Conservation (phyloP, 2,797 vertebrate species). For the Scleropages formosus region DNA sequence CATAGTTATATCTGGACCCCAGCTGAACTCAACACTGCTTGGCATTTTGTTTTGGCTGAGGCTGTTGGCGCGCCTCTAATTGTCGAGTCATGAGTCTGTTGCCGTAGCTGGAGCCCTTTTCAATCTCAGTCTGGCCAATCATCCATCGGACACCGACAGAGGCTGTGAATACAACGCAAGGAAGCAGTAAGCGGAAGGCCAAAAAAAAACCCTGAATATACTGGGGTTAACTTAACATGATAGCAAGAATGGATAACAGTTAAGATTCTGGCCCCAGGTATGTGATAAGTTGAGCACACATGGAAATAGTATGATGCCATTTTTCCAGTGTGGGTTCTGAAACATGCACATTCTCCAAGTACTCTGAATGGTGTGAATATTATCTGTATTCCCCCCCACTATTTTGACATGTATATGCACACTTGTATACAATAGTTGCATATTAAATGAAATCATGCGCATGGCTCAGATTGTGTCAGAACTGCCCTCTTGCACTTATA, state of each 20-base stretch:
- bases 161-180: conserved; percentile 55
- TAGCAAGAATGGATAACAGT: too few relatives aligned
- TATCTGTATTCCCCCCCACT: neutral
- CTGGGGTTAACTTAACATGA: too few relatives aligned
- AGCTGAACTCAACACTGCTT: conserved; percentile 50
- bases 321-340: neutral
- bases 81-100: conserved; percentile 69
- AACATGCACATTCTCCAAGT: conserved; percentile 27
- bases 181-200: neutral
- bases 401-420: conserved; percentile 18
- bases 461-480: neutral
- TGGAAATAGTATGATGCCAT: neutral
- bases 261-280: too few relatives aligned
- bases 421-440: neutral
- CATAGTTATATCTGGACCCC: conserved; percentile 15
- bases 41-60: conserved; percentile 44
- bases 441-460: conserved; percentile 14
- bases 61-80: conserved; percentile 39
- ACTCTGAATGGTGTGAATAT: conserved; percentile 21
- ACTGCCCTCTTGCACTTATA: neutral
- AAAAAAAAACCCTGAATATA: too few relatives aligned
- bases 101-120: conserved; percentile 86
- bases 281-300: conserved; percentile 2
- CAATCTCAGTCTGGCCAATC: conserved; percentile 93
- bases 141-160: conserved; percentile 88